Base-by-base conservation (phyloP, 2,113 vertebrate genomes). In the Mionectes macconnelli region DNA sequence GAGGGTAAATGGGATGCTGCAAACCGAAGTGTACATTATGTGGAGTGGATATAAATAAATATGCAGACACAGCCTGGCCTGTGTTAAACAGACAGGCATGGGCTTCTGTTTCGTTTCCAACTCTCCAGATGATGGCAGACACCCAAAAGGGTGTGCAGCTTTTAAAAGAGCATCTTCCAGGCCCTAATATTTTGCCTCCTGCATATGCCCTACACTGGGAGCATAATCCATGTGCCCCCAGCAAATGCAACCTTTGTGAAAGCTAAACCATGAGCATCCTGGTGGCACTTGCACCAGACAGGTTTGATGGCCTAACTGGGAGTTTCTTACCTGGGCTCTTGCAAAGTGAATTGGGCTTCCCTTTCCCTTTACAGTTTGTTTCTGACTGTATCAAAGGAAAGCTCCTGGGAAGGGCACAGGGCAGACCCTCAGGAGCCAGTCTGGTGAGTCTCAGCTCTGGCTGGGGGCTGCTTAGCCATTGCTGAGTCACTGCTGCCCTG, bases 51-150 rank as follows among this genome's bases (percentile, higher is more conserved):
- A 72, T 45, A 89, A 96, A 92, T 59, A 88, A 37, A 90, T 23
- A 67, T 8, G 42, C 59, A 95, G 77, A 57, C 62, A 84, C 53
- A 87, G 72, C 63, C 45, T 85, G 72, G 78, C n/a, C 40, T 10
- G 45, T 67, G 57, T 78, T 78, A 79, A 92, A 75, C 12, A 79
- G 50, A 68, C 31, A 90, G 83, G 60, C 70, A 20, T 3, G 27
- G 67, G 55, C 67, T 91, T 83, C 67, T 91, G 42, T 74, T 90
- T 80, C 18, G 39, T 60, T 90, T 93, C 63, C 84, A 68, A 35
- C 53, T 55, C 70, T 45, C 35, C 66, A 70, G 78, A 85, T 64
- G 33, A 83, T 73, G 81, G 81, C 82, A 95, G 55, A 63, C 2
- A 1, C 70, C 90, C 82, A 69, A 56, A 83, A 88, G n/a, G 20